Evolutionary conservation across 30 jellyfish, hydroid and myxozoan genomes (phyloP), one percentile per base, ranked within the genome.

Genomic region (Aurelia coerulea): DNA sequence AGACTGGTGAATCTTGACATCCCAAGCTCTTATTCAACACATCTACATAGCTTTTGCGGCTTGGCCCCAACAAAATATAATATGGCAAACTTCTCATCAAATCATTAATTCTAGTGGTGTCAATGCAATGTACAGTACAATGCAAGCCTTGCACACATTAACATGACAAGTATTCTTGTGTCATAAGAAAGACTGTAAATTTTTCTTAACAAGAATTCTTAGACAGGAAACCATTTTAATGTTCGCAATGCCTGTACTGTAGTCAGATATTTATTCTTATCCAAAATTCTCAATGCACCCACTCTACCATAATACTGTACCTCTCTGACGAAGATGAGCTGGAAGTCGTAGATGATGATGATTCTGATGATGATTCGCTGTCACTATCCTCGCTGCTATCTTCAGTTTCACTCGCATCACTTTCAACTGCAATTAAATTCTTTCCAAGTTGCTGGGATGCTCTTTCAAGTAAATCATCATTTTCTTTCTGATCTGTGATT

Each of bases 401-500:
- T 67, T 66, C 96, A 3, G 90, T 41, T 53, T 79, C 96, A 78
- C 90, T 52, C n/a, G 79, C 13, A 67, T 71, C 80, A 86, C 72
- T 76, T 23, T 68, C 77, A 59, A 50, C 12, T 14, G 79, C 70
- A 62, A 75, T 72, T 1, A 78, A 68, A 4, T 65, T 12, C 64
- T 54, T 78, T 16, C 88, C 88, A 33, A 78, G 76, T 17, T 33
- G 18, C 69, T 62, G 32, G 14, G 69, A 33, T 65, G 88, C 88
- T 52, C 9, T 62, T 37, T 18, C 78, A 41, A 62, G n/a, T 15
- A 78, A 17, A 14, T 58, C 79, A 78, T 78, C 88, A 60, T 16
- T 34, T 18, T 74, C 79, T 16, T 17, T 65, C 3, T 53, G 9
- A 14, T 37, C 76, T 13, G 23, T 18, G 18, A 32, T 39, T 9